Percentiles rank a stretch among this genome's conserved stretches.
phyloP scores from a whole-genome alignment of 2,797 vertebrate genomes.

The Scolopax rusticola region DNA sequence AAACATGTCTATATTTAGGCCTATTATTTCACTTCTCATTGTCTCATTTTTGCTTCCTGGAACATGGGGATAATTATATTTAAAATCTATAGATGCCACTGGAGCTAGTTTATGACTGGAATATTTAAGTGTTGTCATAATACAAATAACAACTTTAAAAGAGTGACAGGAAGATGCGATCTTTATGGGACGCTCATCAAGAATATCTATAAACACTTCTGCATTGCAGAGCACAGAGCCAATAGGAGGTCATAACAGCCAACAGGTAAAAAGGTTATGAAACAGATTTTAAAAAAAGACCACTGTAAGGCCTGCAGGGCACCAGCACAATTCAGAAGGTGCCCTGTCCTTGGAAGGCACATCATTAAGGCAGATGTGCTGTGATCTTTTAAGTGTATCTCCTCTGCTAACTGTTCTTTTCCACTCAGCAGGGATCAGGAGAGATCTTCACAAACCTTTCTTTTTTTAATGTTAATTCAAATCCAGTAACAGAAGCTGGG shows the following conservation, averaged over 20 bases:
- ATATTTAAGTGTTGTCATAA: background rate
- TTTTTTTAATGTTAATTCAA: background rate
- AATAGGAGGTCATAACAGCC: background rate
- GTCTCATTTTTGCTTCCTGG: background rate
- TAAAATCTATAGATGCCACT: background rate
- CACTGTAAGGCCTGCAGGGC: background rate
- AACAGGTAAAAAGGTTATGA: slow-evolving; percentile 30
- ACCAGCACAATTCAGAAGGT: background rate
- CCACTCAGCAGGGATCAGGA: slow-evolving; percentile 38
- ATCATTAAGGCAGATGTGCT: background rate
- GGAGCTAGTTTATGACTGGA: background rate
- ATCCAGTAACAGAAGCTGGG: background rate
- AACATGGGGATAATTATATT: background rate
- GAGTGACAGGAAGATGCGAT: background rate
- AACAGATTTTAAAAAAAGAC: background rate
- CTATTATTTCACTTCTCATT: background rate
- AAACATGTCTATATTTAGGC: slow-evolving; percentile 1
- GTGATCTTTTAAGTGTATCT: background rate
- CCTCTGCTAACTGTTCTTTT: slow-evolving; percentile 8
- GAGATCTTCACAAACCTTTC: background rate
- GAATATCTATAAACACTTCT: background rate
- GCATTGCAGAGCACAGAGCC: background rate
- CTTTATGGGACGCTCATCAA: background rate
- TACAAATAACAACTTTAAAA: background rate
- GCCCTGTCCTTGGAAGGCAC: background rate